phyloP scores from a whole-genome alignment of 2,113 vertebrate species.

The Donacobius atricapilla region DNA sequence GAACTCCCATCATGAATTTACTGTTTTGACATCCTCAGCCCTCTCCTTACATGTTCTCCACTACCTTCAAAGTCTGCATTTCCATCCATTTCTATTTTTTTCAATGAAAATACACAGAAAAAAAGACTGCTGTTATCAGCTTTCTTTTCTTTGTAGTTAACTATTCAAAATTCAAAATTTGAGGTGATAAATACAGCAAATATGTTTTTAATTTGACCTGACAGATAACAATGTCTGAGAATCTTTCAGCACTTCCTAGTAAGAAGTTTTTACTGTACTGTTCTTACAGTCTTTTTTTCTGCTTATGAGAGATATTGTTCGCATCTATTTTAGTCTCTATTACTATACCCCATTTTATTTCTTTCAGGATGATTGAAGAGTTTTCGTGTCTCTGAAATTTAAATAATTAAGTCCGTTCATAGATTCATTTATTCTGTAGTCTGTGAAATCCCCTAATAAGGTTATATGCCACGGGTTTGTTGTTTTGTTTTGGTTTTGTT shows the following conservation, averaged over 20 bases:
- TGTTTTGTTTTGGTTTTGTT: no score
- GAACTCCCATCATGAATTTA: not conserved
- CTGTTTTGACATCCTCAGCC: not conserved
- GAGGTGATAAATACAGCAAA: not conserved
- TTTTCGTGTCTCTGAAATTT: not conserved
- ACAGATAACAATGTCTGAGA: not conserved
- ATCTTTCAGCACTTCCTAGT: not conserved
- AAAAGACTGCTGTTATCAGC: not conserved
- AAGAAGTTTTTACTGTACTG: not conserved
- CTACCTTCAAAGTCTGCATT: not conserved
- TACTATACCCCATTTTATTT: not conserved
- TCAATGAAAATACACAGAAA: not conserved
- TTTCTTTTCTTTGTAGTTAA: not conserved
- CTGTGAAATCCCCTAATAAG: not conserved
- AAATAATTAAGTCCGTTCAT: not conserved
- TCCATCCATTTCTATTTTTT: not conserved
- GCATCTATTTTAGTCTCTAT: not conserved
- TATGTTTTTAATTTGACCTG: not conserved
- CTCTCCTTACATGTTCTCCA: not conserved
- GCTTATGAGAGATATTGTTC: not conserved
- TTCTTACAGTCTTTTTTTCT: not conserved
- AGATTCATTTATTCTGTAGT: not conserved
- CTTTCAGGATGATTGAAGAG: not conserved
- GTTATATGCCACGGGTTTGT: not conserved
- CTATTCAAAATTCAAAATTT: not conserved